A percentile compares a stretch with the other conserved stretches of the same genome.
Conservation (phyloP, 2,888 invertebrate genomes). For the Eupithecia subumbrata region DNA sequence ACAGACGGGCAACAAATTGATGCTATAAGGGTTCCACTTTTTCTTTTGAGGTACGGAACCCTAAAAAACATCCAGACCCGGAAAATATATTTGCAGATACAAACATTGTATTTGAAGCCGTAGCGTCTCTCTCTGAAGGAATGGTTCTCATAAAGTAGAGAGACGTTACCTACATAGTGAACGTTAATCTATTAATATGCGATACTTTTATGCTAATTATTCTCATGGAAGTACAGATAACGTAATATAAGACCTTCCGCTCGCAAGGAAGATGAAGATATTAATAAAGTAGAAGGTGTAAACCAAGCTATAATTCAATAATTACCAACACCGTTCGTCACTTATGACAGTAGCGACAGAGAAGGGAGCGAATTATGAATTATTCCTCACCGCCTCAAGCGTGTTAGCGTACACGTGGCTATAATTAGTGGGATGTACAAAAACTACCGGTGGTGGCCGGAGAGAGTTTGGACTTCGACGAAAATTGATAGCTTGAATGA, state of each 20-base stretch:
- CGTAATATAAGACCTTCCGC: not conserved
- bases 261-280: not conserved
- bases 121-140: too few relatives aligned
- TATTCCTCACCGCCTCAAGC: not conserved
- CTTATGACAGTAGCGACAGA: not conserved
- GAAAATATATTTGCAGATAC: too few relatives aligned
- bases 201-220: not conserved
- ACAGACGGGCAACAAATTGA: too few relatives aligned
- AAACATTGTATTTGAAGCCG: too few relatives aligned
- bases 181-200: too few relatives aligned
- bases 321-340: not conserved
- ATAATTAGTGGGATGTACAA: slow-evolving; percentile 4
- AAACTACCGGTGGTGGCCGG: not conserved
- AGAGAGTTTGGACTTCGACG: not conserved
- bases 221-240: not conserved
- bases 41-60: too few relatives aligned
- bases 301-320: not conserved
- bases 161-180: too few relatives aligned
- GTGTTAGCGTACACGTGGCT: not conserved
- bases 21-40: too few relatives aligned
- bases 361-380: slow-evolving; percentile 4
- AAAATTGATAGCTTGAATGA: not conserved
- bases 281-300: slow-evolving; percentile 1
- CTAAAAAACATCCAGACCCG: too few relatives aligned
- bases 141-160: too few relatives aligned